Base-by-base conservation (phyloP, 2,797 vertebrate species). In the Acomys russatus region DNA sequence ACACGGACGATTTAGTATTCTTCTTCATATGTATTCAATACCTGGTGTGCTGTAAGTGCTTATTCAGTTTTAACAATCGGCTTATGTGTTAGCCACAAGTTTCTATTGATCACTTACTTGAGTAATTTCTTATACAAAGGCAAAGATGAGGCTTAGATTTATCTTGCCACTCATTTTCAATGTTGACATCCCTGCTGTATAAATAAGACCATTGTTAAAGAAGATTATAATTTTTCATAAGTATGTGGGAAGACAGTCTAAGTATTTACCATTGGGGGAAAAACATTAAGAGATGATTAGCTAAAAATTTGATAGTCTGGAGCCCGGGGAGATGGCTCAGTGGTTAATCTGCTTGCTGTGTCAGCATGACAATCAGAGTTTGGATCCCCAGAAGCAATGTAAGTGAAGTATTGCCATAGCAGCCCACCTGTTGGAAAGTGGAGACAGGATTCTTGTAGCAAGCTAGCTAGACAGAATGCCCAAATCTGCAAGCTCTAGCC, bases 1-100 rank as follows among this genome's bases (percentile, higher is more conserved):
- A 94, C n/a, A 94, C 91, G 89, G 49, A 66, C 94, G 95, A 98
- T 96, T 96, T 96, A 97, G 90, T 97, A 94, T 88, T 97, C 94
- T 82, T 93, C 64, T 94, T 96, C 83, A 76, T 95, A 92, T 97
- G 96, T 98, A 94, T 97, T 98, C 90, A 97, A 25, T 94, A 49
- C 70, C 92, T 92, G 71, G 22, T 44, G 91, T 66, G 95, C 54
- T 94, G 18, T 94, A 97, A 98, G 89, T 96, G 84, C 70, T 97
- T 94, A 94, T 91, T 95, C 86, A n/a, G 1, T 95, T 96, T 98
- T 98, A 89, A 95, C 97, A 98, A 96, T 83, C 4, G 73, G 91
- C 73, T 88, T 95, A n/a, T 33, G 2, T 87, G 76, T 95, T 97
- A 95, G 54, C 68, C 98, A 97, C 61, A 97, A 80, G 97, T 97